phyloP scores from a whole-genome alignment of 2,797 vertebrate species.

The Onychomys arenicola region DNA sequence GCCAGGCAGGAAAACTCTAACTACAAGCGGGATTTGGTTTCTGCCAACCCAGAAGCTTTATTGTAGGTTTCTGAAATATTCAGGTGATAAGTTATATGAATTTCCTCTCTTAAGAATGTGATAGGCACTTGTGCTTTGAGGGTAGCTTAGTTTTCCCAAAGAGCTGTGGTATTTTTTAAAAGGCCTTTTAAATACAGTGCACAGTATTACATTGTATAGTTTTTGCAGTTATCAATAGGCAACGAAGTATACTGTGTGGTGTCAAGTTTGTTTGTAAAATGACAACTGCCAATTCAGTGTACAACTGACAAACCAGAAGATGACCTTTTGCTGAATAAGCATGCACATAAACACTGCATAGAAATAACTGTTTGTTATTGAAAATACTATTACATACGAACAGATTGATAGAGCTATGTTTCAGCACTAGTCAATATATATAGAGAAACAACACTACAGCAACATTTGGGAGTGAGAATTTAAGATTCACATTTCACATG shows the following conservation, averaged over 20 bases:
- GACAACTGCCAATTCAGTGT: not conserved
- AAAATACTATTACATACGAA: not conserved
- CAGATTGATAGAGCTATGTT: not conserved
- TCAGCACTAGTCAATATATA: not conserved
- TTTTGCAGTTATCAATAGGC: not conserved
- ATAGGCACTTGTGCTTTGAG: constrained; percentile 35
- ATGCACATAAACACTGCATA: not conserved
- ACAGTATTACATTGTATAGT: not conserved
- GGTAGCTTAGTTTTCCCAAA: constrained; percentile 45
- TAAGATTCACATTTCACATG: constrained; percentile 17
- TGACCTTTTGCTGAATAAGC: not conserved
- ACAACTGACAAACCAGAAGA: constrained; percentile 12
- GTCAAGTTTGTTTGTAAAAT: constrained; percentile 15
- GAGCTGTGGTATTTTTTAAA: constrained; percentile 2
- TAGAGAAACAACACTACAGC: not conserved
- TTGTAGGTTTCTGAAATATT: constrained; percentile 68
- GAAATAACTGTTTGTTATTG: constrained; percentile 18
- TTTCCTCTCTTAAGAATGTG: constrained; percentile 61
- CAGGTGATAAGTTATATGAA: constrained; percentile 56
- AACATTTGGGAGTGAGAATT: not conserved
- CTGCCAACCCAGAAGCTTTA: constrained; percentile 61
- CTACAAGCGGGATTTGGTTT: constrained; percentile 39
- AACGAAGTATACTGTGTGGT: not conserved
- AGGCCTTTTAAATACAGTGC: not conserved
- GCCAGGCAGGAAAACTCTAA: too few relatives aligned